phyloP scores from a whole-genome alignment of 2,797 vertebrate genomes.

The Acanthornis magna region DNA sequence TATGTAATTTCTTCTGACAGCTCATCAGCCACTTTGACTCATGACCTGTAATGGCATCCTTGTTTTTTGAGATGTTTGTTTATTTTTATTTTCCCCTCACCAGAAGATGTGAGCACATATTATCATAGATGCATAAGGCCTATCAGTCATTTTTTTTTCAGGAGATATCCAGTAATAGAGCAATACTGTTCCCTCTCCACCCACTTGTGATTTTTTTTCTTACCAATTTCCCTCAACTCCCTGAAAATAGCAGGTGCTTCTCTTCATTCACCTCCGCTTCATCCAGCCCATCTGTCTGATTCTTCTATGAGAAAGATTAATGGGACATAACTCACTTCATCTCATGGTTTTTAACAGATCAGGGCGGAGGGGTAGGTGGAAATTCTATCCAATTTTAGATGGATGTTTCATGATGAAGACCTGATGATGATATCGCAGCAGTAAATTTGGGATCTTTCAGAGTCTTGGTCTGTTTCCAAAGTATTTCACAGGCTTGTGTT shows the following conservation, averaged over 20 bases:
- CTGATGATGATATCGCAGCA: conserved; percentile 46
- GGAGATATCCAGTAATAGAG: conserved; percentile 58
- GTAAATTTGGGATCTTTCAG: conserved; percentile 64
- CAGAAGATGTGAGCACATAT: conserved; percentile 10
- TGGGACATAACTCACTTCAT: conserved; percentile 58
- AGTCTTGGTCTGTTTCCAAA: conserved; percentile 52
- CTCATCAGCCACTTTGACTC: conserved; percentile 56
- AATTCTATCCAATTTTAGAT: conserved; percentile 63
- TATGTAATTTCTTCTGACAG: conserved; percentile 58
- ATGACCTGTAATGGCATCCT: conserved; percentile 42
- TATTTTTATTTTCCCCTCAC: neutral
- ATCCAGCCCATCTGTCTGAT: conserved; percentile 69
- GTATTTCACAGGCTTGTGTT: conserved; percentile 54
- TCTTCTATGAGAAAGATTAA: conserved; percentile 61
- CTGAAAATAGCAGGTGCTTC: conserved; percentile 70
- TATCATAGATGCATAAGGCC: conserved; percentile 38
- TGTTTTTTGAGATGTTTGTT: conserved; percentile 53
- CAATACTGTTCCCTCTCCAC: conserved; percentile 56
- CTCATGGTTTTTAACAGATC: conserved; percentile 57
- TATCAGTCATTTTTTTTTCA: conserved; percentile 58
- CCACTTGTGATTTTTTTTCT: conserved; percentile 56
- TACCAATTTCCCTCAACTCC: conserved; percentile 52
- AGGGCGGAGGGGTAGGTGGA: conserved; percentile 64
- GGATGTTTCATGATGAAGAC: conserved; percentile 59
- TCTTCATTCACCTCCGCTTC: conserved; percentile 68